Conservation (phyloP, 2,888 invertebrate genomes). For the Auanema freiburgensis region DNA sequence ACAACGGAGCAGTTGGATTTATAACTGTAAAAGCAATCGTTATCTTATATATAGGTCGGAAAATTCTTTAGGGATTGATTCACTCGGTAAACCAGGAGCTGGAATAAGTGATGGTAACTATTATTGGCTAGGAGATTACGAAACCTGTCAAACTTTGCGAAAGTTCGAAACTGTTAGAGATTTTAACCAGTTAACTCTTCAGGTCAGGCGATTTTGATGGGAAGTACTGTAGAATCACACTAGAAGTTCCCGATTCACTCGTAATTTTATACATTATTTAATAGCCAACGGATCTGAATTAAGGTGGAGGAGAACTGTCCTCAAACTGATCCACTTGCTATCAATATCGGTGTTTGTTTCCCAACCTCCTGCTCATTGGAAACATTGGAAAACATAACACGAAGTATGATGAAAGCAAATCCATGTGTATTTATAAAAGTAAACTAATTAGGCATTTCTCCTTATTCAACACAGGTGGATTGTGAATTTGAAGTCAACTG, state of each 20-base stretch:
- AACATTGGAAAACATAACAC: conserved; percentile 34
- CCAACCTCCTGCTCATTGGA: conserved; percentile 48
- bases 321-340: conserved; percentile 55
- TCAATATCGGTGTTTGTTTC: conserved; percentile 58
- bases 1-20: conserved; percentile 49
- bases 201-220: conserved; percentile 50
- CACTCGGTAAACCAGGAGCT: conserved; percentile 62
- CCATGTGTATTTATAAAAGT: background rate
- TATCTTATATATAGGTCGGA: background rate
- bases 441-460: conserved; percentile 29
- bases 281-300: background rate
- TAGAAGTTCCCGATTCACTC: conserved; percentile 47
- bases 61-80: conserved; percentile 56
- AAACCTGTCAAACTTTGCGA: conserved; percentile 57
- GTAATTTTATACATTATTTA: conserved; percentile 4
- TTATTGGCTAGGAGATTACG: conserved; percentile 65
- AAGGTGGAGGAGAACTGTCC: conserved; percentile 46
- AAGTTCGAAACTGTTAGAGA: conserved; percentile 12
- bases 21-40: conserved; percentile 3
- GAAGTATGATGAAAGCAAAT: conserved; percentile 7
- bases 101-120: conserved; percentile 65
- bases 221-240: conserved; percentile 58
- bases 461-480: conserved; percentile 45
- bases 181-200: conserved; percentile 15
- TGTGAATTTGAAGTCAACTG: conserved; percentile 54